Base-by-base conservation (phyloP, 2,888 invertebrate species). In the Cremastinae sp. region DNA sequence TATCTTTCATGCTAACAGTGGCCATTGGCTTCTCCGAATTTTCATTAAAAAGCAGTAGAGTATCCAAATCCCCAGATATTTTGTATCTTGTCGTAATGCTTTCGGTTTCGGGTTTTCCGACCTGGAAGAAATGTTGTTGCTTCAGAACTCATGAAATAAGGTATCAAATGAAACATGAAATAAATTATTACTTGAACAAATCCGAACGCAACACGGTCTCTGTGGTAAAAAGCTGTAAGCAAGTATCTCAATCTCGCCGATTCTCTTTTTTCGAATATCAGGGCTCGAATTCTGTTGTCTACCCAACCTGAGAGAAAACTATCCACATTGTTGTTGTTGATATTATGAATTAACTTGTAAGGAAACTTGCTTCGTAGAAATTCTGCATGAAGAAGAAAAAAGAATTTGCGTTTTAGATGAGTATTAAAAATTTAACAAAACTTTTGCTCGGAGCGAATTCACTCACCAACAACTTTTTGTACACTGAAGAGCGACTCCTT, bases 291-390 rank as follows among this genome's bases (percentile, higher is more conserved):
- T 89, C 94, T 93, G 90, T 98, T 98, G 90, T 98, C 98, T 75
- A 93, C 93, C 95, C 98, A 98, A 65, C 97, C 97, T 53, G 93
- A 93, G 35, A 98, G 92, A 88, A 98, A 98, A 5, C 91, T 91
- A 58, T 96, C 94, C 41, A 95, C 91, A 84, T 94, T 95, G 35
- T 92, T 91, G 83, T 95, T 95, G 69, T 92, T 93, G n/a, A 98
- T 90, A 47, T 90, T 91, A 69, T 92, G 92, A 65, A 96, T 94
- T 83, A 97, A 90, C 86, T 93, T 95, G 87, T 95, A 95, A 0
- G 98, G 98, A 90, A 98, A 93, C 89, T 96, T 95, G 89, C 93
- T 94, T 71, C 97, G 93, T 80, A 97, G 93, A 90, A 98, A 98
- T 84, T 96, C 97, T 95, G 89, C 51, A 72, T 61, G 37, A 72